Percentiles rank a stretch among this genome's conserved stretches.
Evolutionary conservation across 2,797 vertebrate genomes (phyloP).

Genomic region (Pangasius djambal): DNA sequence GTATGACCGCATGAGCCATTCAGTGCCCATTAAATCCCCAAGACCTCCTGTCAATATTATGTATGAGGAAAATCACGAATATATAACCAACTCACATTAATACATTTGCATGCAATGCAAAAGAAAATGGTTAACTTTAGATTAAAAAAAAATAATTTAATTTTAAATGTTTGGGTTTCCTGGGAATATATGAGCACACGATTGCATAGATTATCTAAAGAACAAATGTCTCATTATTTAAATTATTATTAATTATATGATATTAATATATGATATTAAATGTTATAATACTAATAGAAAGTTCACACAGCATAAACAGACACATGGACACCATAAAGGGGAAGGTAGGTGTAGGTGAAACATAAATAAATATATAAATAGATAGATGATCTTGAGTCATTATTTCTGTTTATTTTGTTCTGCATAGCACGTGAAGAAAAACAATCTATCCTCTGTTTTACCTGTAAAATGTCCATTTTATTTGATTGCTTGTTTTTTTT

Average conservation of each 20-base stretch:
- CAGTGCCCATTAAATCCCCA: conserved; percentile 15
- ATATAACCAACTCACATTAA: background rate
- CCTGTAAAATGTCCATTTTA: background rate
- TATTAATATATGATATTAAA: too few species aligned
- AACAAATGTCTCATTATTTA: background rate
- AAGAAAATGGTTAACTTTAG: background rate
- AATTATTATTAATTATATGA: background rate
- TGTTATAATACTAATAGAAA: background rate
- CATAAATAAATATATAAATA: background rate
- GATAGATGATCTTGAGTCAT: too few species aligned
- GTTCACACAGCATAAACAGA: background rate
- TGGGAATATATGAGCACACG: too few species aligned
- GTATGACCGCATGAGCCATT: conserved; percentile 5
- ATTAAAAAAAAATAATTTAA: background rate
- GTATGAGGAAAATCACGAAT: background rate
- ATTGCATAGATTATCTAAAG: background rate
- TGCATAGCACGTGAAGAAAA: too few species aligned
- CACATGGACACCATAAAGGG: background rate
- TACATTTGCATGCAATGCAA: background rate
- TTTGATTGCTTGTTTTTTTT: background rate
- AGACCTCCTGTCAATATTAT: conserved; percentile 20
- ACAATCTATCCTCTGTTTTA: background rate
- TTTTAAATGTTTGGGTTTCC: background rate
- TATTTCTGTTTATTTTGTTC: too few species aligned
- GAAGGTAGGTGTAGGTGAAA: background rate